These are phyloP conservation scores for Thumatha senex DNA, from an alignment of 2,888 invertebrate species.

Conservation along the genomic window DNA sequence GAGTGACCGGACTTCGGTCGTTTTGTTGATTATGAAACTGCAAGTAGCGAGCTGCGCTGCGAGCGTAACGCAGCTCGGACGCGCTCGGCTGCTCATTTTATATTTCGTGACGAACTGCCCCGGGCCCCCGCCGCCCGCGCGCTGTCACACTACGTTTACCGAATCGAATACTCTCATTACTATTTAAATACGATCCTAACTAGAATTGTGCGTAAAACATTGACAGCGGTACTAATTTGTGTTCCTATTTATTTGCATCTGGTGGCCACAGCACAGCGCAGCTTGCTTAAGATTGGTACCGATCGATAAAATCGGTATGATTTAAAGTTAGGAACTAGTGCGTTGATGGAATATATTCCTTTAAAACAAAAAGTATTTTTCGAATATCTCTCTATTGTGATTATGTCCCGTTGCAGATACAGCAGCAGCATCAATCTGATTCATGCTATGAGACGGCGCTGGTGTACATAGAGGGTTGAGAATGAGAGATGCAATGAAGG, in stretches of 20 bases:
- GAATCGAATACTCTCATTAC: conserved; percentile 4
- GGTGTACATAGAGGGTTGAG: too few species aligned
- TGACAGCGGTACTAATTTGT: not conserved
- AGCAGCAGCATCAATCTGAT: too few species aligned
- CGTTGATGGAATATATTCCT: too few species aligned
- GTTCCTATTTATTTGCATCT: not conserved
- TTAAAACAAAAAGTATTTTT: too few species aligned
- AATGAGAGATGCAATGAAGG: too few species aligned
- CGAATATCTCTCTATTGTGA: too few species aligned
- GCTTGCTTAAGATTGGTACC: not conserved
- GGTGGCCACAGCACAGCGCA: not conserved
- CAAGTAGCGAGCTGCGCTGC: not conserved
- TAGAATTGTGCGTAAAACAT: not conserved
- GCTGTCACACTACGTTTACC: not conserved
- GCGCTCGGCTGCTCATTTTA: conserved; percentile 11
- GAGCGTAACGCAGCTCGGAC: conserved; percentile 11
- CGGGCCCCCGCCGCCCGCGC: not conserved
- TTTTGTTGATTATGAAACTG: conserved; percentile 10
- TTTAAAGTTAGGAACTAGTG: not conserved
- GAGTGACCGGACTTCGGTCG: not conserved
- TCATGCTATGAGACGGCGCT: too few species aligned
- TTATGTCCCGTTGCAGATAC: too few species aligned
- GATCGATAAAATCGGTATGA: too few species aligned
- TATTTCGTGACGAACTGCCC: conserved; percentile 9
- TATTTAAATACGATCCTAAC: not conserved